Percentiles rank a stretch among this genome's conserved stretches.
phyloP scores from a whole-genome alignment of 2,113 vertebrate species.

The Heteronetta atricapilla region DNA sequence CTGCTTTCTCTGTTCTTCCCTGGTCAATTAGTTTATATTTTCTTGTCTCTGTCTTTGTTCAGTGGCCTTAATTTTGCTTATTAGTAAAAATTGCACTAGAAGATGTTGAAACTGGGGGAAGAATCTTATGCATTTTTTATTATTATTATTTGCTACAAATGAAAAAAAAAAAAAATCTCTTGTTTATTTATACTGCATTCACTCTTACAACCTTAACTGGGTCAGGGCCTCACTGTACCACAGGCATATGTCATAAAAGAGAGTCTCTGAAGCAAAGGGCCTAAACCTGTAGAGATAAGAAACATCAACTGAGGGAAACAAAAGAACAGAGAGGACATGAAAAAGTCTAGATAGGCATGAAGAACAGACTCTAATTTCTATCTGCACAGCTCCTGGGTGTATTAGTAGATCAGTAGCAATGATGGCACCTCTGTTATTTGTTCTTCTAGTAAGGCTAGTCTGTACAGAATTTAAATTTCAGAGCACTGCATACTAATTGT shows the following conservation, averaged over 20 bases:
- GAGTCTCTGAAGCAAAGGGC: neutral
- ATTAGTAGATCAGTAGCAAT: constrained; percentile 54
- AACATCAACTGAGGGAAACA: neutral
- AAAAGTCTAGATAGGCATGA: constrained; percentile 9
- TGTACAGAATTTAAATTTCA: constrained; percentile 53
- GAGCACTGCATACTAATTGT: constrained; percentile 22
- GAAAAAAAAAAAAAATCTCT: neutral
- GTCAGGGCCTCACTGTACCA: neutral
- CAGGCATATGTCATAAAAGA: neutral
- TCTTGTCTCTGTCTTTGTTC: neutral
- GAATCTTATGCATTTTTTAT: neutral
- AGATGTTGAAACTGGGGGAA: neutral
- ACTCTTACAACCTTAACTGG: neutral
- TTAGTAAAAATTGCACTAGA: neutral
- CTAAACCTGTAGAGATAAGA: neutral
- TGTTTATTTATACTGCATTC: neutral
- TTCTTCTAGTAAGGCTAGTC: constrained; percentile 5
- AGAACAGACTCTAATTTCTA: constrained; percentile 17
- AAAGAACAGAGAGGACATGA: neutral
- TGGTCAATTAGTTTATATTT: neutral
- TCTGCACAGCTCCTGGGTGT: constrained; percentile 25
- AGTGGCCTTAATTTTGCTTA: neutral
- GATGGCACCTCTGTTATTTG: constrained; percentile 55
- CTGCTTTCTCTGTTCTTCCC: neutral
- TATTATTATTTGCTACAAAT: neutral